Conservation (phyloP, 2,888 invertebrate species). For the Phengaris arion region DNA sequence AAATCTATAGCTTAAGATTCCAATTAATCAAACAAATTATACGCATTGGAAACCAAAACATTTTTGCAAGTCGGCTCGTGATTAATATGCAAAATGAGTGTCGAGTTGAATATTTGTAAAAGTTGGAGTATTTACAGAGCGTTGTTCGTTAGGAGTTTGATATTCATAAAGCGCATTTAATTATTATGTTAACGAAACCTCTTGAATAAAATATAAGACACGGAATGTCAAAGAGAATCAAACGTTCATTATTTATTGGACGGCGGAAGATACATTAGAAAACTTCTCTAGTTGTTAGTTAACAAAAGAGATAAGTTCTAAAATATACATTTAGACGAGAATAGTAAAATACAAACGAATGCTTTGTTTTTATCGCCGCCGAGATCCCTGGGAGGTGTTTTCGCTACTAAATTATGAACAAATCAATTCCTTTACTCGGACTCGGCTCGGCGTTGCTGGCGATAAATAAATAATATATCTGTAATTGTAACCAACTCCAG, state of each 20-base stretch:
- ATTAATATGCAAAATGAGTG: conserved; percentile 74
- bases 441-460: conserved; percentile 56
- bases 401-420: conserved; percentile 77
- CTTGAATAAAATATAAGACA: conserved; percentile 76
- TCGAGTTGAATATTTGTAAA: conserved; percentile 69
- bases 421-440: conserved; percentile 76
- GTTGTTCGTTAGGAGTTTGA: conserved; percentile 65
- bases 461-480: conserved; percentile 76
- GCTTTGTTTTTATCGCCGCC: conserved; percentile 73
- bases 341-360: conserved; percentile 74
- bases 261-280: conserved; percentile 45
- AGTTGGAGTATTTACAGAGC: conserved; percentile 69
- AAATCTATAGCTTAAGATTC: not conserved
- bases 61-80: conserved; percentile 35
- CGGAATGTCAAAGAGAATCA: conserved; percentile 71
- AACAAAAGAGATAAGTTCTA: conserved; percentile 44
- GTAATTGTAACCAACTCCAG: conserved; percentile 65
- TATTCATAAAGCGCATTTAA: conserved; percentile 78
- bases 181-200: conserved; percentile 78
- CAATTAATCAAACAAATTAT: not conserved
- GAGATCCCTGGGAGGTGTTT: conserved; percentile 70
- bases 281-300: conserved; percentile 46
- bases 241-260: conserved; percentile 57
- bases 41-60: conserved; percentile 9
- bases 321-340: conserved; percentile 55